Evolutionary conservation across 2,797 vertebrate genomes (phyloP).

Genomic region (Coilia nasus): DNA sequence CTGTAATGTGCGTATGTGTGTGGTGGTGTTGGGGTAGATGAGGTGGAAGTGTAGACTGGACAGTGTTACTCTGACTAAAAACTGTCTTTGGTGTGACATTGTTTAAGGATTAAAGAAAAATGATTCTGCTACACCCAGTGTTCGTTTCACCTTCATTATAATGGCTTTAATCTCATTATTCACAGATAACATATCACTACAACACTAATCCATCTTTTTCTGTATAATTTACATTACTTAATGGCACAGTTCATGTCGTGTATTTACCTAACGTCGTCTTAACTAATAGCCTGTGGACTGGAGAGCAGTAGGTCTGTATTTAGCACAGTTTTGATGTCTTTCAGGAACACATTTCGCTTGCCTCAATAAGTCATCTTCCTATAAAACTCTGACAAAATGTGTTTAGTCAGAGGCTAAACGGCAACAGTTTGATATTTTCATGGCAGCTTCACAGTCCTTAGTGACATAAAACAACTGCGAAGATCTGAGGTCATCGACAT

Average conservation of each 20-base stretch:
- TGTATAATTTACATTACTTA: not conserved
- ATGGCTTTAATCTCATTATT: not conserved
- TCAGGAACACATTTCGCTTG: not conserved
- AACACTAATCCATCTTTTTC: not conserved
- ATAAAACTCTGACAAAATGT: not conserved
- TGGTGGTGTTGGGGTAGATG: no score
- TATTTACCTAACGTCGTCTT: no score
- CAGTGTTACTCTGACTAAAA: not conserved
- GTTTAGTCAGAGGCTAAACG: not conserved
- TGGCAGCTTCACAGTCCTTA: not conserved
- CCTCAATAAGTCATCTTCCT: not conserved
- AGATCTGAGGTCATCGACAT: slow-evolving; percentile 45
- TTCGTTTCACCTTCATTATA: not conserved
- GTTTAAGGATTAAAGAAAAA: slow-evolving; percentile 1
- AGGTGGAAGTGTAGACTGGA: not conserved
- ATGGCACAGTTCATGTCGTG: no score
- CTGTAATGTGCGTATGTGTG: no score
- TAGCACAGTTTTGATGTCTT: not conserved
- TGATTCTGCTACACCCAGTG: not conserved
- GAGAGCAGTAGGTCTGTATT: not conserved
- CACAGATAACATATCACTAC: not conserved
- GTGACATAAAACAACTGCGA: slow-evolving; percentile 50
- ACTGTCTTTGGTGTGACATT: not conserved
- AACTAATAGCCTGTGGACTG: no score
- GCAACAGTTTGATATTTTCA: slow-evolving; percentile 9